A percentile compares a stretch with the other conserved stretches of the same genome.
Evolutionary conservation across 2,113 vertebrate species (phyloP).

Genomic region (Cavia porcellus): DNA sequence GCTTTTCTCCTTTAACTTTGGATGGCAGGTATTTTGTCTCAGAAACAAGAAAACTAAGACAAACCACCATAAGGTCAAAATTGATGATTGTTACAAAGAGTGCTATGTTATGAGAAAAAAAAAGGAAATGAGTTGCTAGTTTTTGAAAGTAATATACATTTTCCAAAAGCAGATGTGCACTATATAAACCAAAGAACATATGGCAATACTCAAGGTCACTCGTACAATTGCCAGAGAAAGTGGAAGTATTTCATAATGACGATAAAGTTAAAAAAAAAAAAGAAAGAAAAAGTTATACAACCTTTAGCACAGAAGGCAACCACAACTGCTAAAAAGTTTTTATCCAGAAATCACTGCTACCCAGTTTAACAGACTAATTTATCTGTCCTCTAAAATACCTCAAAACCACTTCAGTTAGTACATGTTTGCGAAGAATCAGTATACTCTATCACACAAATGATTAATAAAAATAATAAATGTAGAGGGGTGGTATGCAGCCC

Average conservation of each 20-base stretch:
- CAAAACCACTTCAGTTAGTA: slow-evolving; percentile 25
- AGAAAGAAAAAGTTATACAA: slow-evolving; percentile 76
- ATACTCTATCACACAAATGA: not conserved
- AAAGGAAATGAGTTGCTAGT: slow-evolving; percentile 77
- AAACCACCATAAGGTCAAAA: not conserved
- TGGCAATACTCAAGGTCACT: slow-evolving; percentile 75
- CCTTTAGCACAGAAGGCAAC: slow-evolving; percentile 80
- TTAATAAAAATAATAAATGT: not conserved
- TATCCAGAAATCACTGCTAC: not conserved
- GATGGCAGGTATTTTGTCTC: not conserved
- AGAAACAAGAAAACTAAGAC: not conserved
- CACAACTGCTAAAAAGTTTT: slow-evolving; percentile 73
- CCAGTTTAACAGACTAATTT: slow-evolving; percentile 23
- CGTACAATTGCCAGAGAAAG: slow-evolving; percentile 79
- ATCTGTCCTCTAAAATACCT: slow-evolving; percentile 17
- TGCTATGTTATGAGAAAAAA: slow-evolving; percentile 51
- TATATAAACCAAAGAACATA: slow-evolving; percentile 76
- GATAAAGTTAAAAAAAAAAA: not conserved
- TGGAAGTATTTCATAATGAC: slow-evolving; percentile 82
- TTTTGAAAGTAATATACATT: slow-evolving; percentile 77
- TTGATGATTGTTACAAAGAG: not conserved
- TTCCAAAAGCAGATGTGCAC: slow-evolving; percentile 55
- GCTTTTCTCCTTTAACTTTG: not conserved
- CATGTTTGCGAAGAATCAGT: not conserved
- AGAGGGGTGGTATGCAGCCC: not conserved